phyloP scores from a whole-genome alignment of 2,888 invertebrate species.

The Cacoxenus indagator region DNA sequence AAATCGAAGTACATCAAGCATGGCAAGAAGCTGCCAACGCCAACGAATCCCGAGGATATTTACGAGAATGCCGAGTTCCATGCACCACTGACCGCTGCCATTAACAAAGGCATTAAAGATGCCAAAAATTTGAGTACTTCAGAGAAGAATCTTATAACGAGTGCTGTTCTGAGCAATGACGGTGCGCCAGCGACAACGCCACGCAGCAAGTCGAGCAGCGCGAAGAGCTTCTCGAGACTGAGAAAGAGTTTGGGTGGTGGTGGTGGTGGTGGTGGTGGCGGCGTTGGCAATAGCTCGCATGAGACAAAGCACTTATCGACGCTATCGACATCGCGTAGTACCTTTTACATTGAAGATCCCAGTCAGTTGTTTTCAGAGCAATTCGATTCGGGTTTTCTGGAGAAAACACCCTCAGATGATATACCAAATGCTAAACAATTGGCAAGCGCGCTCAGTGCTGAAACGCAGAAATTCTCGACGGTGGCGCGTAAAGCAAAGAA shows the following conservation, averaged over 20 bases:
- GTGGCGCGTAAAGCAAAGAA: conserved; percentile 68
- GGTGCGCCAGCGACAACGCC: conserved; percentile 22
- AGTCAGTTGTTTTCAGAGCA: conserved; percentile 73
- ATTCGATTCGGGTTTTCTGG: conserved; percentile 76
- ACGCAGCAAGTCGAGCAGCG: conserved; percentile 43
- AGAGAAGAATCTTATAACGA: conserved; percentile 66
- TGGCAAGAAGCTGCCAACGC: conserved; percentile 30
- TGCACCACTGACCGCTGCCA: conserved; percentile 42
- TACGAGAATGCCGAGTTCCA: conserved; percentile 63
- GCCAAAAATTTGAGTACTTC: conserved; percentile 60
- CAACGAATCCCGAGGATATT: conserved; percentile 40
- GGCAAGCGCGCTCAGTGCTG: conserved; percentile 39
- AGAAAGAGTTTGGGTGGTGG: conserved; percentile 71
- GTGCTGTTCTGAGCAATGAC: conserved; percentile 21
- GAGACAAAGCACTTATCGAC: conserved; percentile 67
- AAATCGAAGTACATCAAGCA: conserved; percentile 34
- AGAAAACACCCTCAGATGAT: conserved; percentile 60
- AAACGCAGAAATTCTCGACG: conserved; percentile 56
- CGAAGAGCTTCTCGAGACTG: conserved; percentile 75
- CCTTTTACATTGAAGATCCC: conserved; percentile 80
- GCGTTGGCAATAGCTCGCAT: conserved; percentile 62
- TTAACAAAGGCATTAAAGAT: conserved; percentile 29
- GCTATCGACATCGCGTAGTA: conserved; percentile 76
- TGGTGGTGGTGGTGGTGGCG: not conserved
- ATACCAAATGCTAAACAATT: conserved; percentile 26